Conservation (phyloP, 2,888 invertebrate genomes). For the Toxonevra muliebris region DNA sequence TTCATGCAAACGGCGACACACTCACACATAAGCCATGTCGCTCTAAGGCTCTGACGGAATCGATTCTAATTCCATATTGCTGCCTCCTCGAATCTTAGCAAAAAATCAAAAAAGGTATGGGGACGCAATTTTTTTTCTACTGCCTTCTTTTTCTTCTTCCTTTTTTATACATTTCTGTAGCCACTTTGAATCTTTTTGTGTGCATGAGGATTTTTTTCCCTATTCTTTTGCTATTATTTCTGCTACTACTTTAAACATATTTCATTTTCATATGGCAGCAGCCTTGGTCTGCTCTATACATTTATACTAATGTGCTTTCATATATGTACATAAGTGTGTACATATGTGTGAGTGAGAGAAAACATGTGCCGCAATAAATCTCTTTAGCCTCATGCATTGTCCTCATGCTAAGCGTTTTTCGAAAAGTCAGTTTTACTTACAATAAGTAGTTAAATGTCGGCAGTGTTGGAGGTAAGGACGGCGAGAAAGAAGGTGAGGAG, state of each 20-base stretch:
- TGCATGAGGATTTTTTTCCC: no score
- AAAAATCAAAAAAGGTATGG: not conserved
- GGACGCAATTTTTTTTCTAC: no score
- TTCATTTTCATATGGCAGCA: slow-evolving; percentile 17
- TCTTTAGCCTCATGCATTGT: not conserved
- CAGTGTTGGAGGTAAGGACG: slow-evolving; percentile 7
- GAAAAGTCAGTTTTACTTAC: slow-evolving; percentile 8
- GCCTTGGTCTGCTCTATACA: not conserved
- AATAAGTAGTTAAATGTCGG: slow-evolving; percentile 22
- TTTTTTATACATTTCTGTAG: no score
- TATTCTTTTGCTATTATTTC: not conserved
- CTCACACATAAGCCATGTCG: slow-evolving; percentile 5
- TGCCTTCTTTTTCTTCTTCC: no score
- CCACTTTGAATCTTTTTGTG: not conserved
- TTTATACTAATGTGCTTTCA: slow-evolving; percentile 1
- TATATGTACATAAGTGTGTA: slow-evolving; percentile 2
- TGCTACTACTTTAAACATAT: slow-evolving; percentile 14
- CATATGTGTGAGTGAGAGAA: slow-evolving; percentile 5
- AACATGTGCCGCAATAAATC: slow-evolving; percentile 9
- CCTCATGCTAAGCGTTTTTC: not conserved
- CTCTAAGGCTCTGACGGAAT: slow-evolving; percentile 7
- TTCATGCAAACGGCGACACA: not conserved
- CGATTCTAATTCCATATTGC: slow-evolving; percentile 15
- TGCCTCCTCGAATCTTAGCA: not conserved
- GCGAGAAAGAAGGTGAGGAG: not conserved